A percentile compares a stretch with the other conserved stretches of the same genome.
Evolutionary conservation across 2,888 invertebrate species (phyloP).

Genomic region (Gastrophysa polygoni): DNA sequence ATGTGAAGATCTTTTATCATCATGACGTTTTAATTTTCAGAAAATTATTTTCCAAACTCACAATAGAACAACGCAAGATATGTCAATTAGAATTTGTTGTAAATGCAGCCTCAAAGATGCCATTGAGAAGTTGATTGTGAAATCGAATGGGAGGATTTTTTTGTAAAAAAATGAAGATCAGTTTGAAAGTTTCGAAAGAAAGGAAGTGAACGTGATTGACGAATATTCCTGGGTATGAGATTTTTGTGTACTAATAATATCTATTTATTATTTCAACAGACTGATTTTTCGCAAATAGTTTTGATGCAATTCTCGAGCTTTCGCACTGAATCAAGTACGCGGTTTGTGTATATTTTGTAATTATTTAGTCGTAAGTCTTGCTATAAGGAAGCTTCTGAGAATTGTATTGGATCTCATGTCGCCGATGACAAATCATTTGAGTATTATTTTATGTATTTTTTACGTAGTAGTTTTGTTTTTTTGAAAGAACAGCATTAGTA

Average conservation of each 20-base stretch:
- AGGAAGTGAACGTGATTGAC: conserved; percentile 9
- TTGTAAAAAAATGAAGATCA: neutral
- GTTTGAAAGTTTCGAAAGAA: neutral
- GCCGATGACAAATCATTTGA: conserved; percentile 37
- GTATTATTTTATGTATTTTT: conserved; percentile 44
- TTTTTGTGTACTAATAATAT: conserved; percentile 20
- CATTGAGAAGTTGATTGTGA: neutral
- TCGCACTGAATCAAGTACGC: conserved; percentile 22
- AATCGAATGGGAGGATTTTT: neutral
- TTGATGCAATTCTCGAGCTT: conserved; percentile 40
- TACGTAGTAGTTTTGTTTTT: neutral
- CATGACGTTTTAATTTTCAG: no score
- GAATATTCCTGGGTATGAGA: conserved; percentile 19
- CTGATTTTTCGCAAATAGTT: conserved; percentile 44
- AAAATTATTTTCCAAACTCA: no score
- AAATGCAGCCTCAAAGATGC: conserved; percentile 1
- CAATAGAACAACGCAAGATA: conserved; percentile 18
- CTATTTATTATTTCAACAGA: conserved; percentile 33
- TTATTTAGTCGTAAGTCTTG: conserved; percentile 33
- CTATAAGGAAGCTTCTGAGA: conserved; percentile 29
- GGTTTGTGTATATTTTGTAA: conserved; percentile 42
- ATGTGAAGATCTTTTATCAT: no score
- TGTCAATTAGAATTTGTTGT: conserved; percentile 22
- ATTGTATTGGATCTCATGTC: conserved; percentile 46
- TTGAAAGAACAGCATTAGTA: neutral